These are phyloP conservation scores for Epistrophe grossulariae DNA, from an alignment of 2,888 invertebrate genomes.

Conservation along the genomic window DNA sequence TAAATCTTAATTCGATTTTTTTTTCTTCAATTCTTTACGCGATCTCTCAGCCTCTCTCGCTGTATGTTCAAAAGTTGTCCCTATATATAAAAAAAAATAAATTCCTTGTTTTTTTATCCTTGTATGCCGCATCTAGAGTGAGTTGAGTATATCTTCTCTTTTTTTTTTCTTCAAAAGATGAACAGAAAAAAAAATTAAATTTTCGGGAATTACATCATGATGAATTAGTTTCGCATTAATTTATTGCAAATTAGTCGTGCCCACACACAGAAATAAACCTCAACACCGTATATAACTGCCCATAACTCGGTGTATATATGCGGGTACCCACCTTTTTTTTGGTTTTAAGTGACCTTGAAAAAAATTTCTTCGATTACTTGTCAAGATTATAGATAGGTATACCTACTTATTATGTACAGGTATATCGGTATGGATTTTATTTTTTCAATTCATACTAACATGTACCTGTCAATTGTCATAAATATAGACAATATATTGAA, in stretches of 20 bases:
- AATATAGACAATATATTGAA: constrained; percentile 30
- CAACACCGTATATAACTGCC: constrained; percentile 34
- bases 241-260: constrained; percentile 73
- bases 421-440: neutral
- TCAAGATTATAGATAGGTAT: constrained; percentile 9
- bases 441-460: neutral
- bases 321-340: constrained; percentile 40
- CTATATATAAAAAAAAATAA: neutral
- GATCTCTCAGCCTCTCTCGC: constrained; percentile 24
- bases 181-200: constrained; percentile 23
- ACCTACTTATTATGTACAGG: constrained; percentile 5
- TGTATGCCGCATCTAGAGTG: neutral
- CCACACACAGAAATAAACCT: constrained; percentile 69
- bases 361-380: constrained; percentile 43
- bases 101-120: constrained; percentile 41
- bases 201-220: constrained; percentile 71
- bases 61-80: neutral
- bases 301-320: constrained; percentile 22
- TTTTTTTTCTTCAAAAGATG: neutral
- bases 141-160: neutral
- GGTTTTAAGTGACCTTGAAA: constrained; percentile 62
- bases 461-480: constrained; percentile 17
- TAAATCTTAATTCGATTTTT: constrained; percentile 79
- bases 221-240: constrained; percentile 72
- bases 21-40: constrained; percentile 5